Conservation (phyloP, 2,888 invertebrate genomes). For the Leptopilina myrica region DNA sequence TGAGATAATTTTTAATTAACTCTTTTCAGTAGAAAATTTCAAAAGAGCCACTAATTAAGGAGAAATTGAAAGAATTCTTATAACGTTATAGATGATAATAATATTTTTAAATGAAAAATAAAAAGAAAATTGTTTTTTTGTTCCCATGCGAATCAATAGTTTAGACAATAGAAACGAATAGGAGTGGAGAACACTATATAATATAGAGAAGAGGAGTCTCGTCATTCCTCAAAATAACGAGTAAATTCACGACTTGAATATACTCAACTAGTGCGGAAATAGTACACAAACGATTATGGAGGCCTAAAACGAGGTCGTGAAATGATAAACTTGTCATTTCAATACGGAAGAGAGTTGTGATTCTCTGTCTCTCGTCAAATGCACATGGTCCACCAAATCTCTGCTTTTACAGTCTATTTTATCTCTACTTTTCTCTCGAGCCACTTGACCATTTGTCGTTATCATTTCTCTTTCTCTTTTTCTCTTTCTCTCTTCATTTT, state of each 20-base stretch:
- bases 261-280: slow-evolving; percentile 35
- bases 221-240: slow-evolving; percentile 10
- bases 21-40: too few relatives aligned
- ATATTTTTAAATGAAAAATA: too few relatives aligned
- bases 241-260: slow-evolving; percentile 6
- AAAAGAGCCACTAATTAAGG: too few relatives aligned
- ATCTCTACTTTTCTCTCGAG: slow-evolving; percentile 29
- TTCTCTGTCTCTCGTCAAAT: slow-evolving; percentile 19
- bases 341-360: slow-evolving; percentile 33
- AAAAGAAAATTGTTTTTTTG: too few relatives aligned
- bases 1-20: too few relatives aligned
- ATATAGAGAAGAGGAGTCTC: neutral
- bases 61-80: too few relatives aligned
- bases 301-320: slow-evolving; percentile 25
- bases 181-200: neutral
- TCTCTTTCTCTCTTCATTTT: slow-evolving; percentile 11
- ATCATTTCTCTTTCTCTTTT: slow-evolving; percentile 27
- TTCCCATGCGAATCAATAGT: too few relatives aligned
- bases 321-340: slow-evolving; percentile 40
- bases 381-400: slow-evolving; percentile 25
- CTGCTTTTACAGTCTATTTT: slow-evolving; percentile 32
- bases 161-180: too few relatives aligned
- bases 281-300: slow-evolving; percentile 34
- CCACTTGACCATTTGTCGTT: slow-evolving; percentile 33
- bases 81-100: too few relatives aligned